Evolutionary conservation across 2,888 invertebrate species (phyloP).

Genomic region (Polymixis lichenea): DNA sequence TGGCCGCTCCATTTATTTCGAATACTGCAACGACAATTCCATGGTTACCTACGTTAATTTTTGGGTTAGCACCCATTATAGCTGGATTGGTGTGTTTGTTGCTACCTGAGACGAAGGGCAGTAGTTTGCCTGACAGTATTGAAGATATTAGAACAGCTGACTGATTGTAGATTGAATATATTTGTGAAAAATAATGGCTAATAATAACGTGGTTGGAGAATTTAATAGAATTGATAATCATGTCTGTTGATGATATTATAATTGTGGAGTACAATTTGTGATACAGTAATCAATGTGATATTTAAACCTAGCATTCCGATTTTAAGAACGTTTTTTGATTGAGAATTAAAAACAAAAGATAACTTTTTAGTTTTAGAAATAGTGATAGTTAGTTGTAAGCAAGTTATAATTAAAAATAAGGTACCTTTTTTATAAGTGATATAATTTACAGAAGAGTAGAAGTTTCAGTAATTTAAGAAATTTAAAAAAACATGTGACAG

Average conservation of each 20-base stretch:
- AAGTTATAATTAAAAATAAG: neutral
- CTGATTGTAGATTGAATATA: slow-evolving; percentile 11
- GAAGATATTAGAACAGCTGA: slow-evolving; percentile 89
- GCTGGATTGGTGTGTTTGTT: slow-evolving; percentile 92
- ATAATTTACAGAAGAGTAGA: neutral
- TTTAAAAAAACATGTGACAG: neutral
- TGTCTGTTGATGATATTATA: neutral
- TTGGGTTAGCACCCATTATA: slow-evolving; percentile 92
- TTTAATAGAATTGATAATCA: neutral
- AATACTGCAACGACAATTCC: slow-evolving; percentile 87
- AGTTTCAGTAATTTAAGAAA: neutral
- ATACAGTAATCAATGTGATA: slow-evolving; percentile 40
- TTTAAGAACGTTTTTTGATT: neutral
- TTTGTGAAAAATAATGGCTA: neutral
- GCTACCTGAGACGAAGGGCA: slow-evolving; percentile 95
- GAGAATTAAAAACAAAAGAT: neutral
- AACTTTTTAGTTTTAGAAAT: neutral
- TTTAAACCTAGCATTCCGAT: slow-evolving; percentile 13
- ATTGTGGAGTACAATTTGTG: slow-evolving; percentile 17
- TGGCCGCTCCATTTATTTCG: slow-evolving; percentile 95
- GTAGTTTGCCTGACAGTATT: slow-evolving; percentile 93
- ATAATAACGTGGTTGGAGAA: neutral
- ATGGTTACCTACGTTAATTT: slow-evolving; percentile 93
- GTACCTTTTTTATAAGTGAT: neutral
- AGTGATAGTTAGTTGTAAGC: neutral